Evolutionary conservation across 2,888 invertebrate species (phyloP), one percentile per base, ranked within the genome.

Genomic region (Hermaeophaga mercurialis): DNA sequence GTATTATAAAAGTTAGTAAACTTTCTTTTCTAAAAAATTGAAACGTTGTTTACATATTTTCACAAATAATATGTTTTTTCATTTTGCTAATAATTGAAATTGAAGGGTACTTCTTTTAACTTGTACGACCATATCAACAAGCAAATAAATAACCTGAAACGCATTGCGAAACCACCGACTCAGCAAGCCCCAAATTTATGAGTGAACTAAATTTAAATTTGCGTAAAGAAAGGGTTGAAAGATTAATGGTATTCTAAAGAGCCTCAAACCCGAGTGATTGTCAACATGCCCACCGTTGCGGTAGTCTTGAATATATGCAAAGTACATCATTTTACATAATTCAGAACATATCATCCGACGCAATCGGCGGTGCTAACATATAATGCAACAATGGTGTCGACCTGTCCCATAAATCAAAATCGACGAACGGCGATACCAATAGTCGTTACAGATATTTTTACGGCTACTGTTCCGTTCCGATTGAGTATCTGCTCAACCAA

Each of bases 391-490:
- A 74, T 74, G 68, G 71, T 70, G 71, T 71, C 65, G 64, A 65
- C 58, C 68, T 63, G 66, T 62, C 62, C 53, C 65, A 73, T 75
- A 75, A 75, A 76, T 76, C 75, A 75, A 71, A 70, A 72, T 73
- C 72, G 73, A 68, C 64, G 65, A 43, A 48, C 48, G 48, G n/a
- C 68, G 64, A 65, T 67, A 64, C 69, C 72, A 72, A 71, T 71
- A 71, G 70, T 69, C 65, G 71, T 70, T 71, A 70, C 70, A 68
- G 73, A 74, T 73, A 74, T 74, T 75, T 75, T 75, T 75, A 73
- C 73, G 73, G 66, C 67, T 66, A 59, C 66, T 67, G 67, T 73
- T 71, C 69, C 71, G 71, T 68, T 73, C 61, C 73, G 75, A 73
- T 73, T 72, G 72, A 70, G 68, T 74, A 72, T 73, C 70, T 68